Evolutionary conservation across 2,113 vertebrate genomes (phyloP), one percentile per base, ranked within the genome.

Genomic region (Oplegnathus fasciatus): DNA sequence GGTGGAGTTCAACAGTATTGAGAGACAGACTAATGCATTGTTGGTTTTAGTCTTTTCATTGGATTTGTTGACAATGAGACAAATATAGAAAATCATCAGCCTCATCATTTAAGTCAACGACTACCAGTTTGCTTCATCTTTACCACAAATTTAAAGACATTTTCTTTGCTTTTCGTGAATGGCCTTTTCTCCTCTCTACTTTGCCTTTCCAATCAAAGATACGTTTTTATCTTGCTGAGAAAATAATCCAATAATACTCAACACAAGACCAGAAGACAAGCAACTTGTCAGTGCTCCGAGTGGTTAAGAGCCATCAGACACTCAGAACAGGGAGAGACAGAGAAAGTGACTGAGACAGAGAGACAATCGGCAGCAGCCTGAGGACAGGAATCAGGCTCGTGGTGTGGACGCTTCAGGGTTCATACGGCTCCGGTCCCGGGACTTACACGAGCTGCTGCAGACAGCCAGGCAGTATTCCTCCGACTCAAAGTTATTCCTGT

Each of bases 401-500:
- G 58, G 71, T 37, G 75, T 37, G 46, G 86, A 88, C 80, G 58
- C 78, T 58, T 89, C 83, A 76, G 75, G 64, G 42, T 66, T 71
- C 24, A 48, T 55, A 40, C 17, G 4, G 22, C 80, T 92, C 64
- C 52, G 6, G 61, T 66, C 86, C 84, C 26, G 37, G 70, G 75
- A 95, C 98, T 99, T 99, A 99, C 98, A 95, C 96, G 97, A 97
- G 91, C 96, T 98, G 97, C 97, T 96, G 97, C 98, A 99, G 94
- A 99, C 98, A 66, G 97, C 96, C 93, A 98, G 94, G 97, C 98
- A 99, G 97, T 99, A 99, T 74, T 99, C 97, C 96, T 99, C 97
- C 2, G 98, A 97, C 84, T 97, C 97, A 98, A 99, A 99, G 97
- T 99, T 99, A 98, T 99, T 99, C 94, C 97, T 96, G 97, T 99